These are phyloP conservation scores for Lithosia quadra DNA, from an alignment of 2,888 invertebrate species.

Conservation along the genomic window DNA sequence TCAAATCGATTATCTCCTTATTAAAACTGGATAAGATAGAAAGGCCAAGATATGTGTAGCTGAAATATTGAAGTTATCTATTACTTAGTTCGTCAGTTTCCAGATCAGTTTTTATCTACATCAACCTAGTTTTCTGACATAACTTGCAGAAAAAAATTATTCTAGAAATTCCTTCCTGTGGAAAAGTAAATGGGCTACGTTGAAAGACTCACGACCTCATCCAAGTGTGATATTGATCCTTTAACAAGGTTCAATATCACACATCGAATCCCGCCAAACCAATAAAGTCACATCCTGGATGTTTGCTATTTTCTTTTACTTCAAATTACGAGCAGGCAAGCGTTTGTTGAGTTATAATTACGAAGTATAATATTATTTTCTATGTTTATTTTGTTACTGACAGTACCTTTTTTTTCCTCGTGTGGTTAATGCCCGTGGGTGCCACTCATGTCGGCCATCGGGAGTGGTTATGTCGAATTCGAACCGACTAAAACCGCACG, in stretches of 20 bases:
- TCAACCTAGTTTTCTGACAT: neutral
- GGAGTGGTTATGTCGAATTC: too few relatives aligned
- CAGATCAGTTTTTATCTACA: neutral
- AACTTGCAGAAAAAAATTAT: neutral
- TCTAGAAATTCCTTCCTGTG: neutral
- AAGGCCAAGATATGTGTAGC: too few relatives aligned
- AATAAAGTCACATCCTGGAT: neutral
- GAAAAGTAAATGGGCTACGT: neutral
- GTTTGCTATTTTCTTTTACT: neutral
- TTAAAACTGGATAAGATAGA: too few relatives aligned
- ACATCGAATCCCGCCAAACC: constrained; percentile 19
- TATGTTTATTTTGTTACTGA: too few relatives aligned
- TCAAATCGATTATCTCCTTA: too few relatives aligned
- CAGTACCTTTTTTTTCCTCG: too few relatives aligned
- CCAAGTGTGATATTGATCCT: constrained; percentile 1
- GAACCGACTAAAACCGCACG: too few relatives aligned
- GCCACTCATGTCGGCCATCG: too few relatives aligned
- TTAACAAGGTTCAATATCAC: neutral
- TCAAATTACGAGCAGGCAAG: neutral
- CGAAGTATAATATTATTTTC: too few relatives aligned
- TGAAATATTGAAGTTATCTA: neutral
- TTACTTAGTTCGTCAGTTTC: constrained; percentile 1
- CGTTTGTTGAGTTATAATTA: neutral
- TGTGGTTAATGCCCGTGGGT: too few relatives aligned
- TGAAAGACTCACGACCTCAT: neutral